phyloP scores from a whole-genome alignment of 2,888 invertebrate species.

The Sphecodes monilicornis region DNA sequence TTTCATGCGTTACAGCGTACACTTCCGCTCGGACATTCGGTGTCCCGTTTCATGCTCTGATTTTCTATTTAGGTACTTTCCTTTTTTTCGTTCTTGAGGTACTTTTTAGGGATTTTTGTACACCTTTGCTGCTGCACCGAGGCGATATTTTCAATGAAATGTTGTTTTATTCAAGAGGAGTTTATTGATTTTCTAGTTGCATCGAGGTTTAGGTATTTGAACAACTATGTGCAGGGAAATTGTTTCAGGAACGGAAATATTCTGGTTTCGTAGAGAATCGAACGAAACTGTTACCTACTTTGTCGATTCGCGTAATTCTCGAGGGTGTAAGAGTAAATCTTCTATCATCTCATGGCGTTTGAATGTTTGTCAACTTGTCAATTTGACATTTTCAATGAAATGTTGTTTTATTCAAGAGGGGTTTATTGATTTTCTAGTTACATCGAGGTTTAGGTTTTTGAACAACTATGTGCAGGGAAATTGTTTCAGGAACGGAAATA shows the following conservation, averaged over 20 bases:
- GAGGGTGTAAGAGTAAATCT: too few species aligned
- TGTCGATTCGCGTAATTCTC: too few species aligned
- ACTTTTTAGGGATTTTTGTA: too few species aligned
- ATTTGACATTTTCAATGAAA: background rate
- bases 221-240: background rate
- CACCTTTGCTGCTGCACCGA: background rate
- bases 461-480: background rate
- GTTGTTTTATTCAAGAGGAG: background rate
- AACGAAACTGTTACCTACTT: too few species aligned
- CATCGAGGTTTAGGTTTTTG: background rate
- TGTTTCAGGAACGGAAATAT: too few species aligned
- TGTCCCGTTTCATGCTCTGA: background rate
- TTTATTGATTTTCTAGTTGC: background rate
- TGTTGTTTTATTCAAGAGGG: background rate
- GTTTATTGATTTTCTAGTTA: background rate
- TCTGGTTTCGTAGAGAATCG: too few species aligned
- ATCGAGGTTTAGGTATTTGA: background rate
- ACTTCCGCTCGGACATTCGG: constrained; percentile 3
- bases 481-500: too few species aligned
- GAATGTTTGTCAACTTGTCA: too few species aligned
- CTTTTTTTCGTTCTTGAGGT: too few species aligned
- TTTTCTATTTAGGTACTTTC: too few species aligned
- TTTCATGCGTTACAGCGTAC: background rate
- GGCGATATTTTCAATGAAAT: background rate
- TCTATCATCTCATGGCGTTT: too few species aligned